Conservation (phyloP, 1,140 invertebrate species). For the Nomia melanderi region DNA sequence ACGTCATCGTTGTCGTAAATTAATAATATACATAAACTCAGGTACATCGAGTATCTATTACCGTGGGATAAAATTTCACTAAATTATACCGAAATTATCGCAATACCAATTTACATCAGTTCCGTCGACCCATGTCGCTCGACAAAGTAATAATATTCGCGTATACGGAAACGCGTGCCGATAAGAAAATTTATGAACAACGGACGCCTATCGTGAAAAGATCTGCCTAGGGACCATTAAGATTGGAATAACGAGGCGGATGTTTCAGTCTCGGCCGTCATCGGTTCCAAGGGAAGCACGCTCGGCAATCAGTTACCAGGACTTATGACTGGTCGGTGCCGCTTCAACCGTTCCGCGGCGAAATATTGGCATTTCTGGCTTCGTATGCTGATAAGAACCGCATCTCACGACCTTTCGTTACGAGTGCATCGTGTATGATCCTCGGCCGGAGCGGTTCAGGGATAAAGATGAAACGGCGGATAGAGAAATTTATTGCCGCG, state of each 20-base stretch:
- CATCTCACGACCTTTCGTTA: slow-evolving; percentile 52
- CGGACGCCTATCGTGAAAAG: not conserved
- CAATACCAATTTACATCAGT: too few species aligned
- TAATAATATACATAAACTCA: too few species aligned
- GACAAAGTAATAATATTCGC: too few species aligned
- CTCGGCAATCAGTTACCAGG: slow-evolving; percentile 20
- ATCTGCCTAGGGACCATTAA: not conserved
- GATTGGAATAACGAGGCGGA: not conserved
- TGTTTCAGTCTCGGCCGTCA: slow-evolving; percentile 20
- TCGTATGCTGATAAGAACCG: slow-evolving; percentile 39
- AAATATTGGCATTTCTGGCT: slow-evolving; percentile 45
- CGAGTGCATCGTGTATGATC: slow-evolving; percentile 9
- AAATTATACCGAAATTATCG: too few species aligned
- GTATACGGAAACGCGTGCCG: not conserved
- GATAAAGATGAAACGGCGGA: slow-evolving; percentile 52
- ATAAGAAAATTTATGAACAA: not conserved
- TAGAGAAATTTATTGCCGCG: slow-evolving; percentile 53
- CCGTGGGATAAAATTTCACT: too few species aligned
- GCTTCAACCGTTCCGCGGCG: slow-evolving; percentile 14
- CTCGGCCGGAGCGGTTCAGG: not conserved
- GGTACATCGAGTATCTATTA: too few species aligned
- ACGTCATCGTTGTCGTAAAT: too few species aligned
- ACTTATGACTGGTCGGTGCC: slow-evolving; percentile 16
- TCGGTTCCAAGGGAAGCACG: slow-evolving; percentile 7
- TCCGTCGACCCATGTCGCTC: too few species aligned